phyloP scores from a whole-genome alignment of 2,888 invertebrate genomes.

The Poecilobothrus nobilitatus region DNA sequence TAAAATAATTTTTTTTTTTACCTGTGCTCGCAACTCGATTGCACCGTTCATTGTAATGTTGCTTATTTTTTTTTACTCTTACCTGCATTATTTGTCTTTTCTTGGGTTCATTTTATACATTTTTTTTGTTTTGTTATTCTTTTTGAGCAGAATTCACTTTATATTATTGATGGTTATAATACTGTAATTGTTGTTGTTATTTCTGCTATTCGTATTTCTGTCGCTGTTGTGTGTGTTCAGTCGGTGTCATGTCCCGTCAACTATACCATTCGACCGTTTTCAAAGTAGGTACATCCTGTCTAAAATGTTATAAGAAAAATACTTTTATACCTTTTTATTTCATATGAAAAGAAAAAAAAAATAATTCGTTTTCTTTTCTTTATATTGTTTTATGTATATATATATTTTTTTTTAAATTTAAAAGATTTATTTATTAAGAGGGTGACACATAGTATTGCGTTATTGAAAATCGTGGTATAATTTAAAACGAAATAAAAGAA shows the following conservation, averaged over 20 bases:
- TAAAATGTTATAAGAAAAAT: neutral
- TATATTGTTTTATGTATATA: neutral
- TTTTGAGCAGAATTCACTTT: too few species aligned
- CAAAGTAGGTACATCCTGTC: constrained; percentile 6
- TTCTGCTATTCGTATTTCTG: neutral
- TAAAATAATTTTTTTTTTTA: neutral
- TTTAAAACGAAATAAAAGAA: too few species aligned
- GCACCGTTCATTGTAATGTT: neutral
- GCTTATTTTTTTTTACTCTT: neutral
- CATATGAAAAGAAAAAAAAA: neutral
- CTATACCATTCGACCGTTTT: neutral
- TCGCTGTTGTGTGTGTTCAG: neutral
- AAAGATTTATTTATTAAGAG: neutral
- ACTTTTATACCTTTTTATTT: neutral
- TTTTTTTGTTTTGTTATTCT: too few species aligned
- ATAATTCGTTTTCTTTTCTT: neutral
- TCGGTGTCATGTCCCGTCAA: constrained; percentile 4
- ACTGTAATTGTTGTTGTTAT: neutral
- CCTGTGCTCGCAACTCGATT: neutral
- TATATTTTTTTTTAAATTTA: neutral
- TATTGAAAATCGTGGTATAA: too few species aligned
- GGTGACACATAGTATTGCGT: too few species aligned
- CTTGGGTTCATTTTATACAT: too few species aligned
- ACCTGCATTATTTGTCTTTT: neutral
- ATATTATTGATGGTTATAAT: too few species aligned